Evolutionary conservation across 1,140 invertebrate genomes (phyloP), one percentile per base, ranked within the genome.

Genomic region (Pollicipes pollicipes): DNA sequence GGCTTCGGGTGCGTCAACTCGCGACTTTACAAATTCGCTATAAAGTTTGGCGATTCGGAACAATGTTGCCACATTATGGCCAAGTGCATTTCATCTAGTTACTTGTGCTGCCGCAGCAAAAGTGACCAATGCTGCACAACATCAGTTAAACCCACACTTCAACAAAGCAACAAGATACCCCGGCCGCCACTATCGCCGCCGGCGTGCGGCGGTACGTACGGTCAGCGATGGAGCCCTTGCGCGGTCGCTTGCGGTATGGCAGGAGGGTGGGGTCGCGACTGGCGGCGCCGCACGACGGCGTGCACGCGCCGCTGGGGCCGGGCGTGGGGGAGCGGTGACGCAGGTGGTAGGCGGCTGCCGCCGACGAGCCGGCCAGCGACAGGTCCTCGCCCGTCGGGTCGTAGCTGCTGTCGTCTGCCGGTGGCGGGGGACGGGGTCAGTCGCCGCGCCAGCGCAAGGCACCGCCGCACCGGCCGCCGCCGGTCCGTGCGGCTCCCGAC

Each of bases 221-320:
- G 66, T 74, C 72, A 6, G 17, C 35, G 6, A 35, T 6, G 35
- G 35, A 35, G 6, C 35, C 35, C 63, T 64, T 74, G 35, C 74
- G 70, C 28, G 74, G 74, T 30, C 74, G 72, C 66, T 74, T 74
- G 37, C 74, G 66, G 45, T 72, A 71, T 28, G 74, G 74, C 69
- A 74, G 45, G 70, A 73, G 72, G 72, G 74, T 72, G 69, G 72
- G 72, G 64, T 71, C 72, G 30, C 72, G 71, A 17, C 71, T 32
- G 16, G 73, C 70, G 21, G 73, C 70, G 29, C 70, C 73, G 63
- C 24, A 24, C 63, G 63, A 64, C 10, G 63, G 63, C 63, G 63
- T 64, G 24, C 24, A 64, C 63, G 27, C 63, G 24, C 35, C 35
- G 35, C 35, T 35, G 35, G 35, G 35, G 6, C 35, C 35, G 35